Base-by-base conservation (phyloP, 1,140 invertebrate genomes). In the Aphis gossypii region DNA sequence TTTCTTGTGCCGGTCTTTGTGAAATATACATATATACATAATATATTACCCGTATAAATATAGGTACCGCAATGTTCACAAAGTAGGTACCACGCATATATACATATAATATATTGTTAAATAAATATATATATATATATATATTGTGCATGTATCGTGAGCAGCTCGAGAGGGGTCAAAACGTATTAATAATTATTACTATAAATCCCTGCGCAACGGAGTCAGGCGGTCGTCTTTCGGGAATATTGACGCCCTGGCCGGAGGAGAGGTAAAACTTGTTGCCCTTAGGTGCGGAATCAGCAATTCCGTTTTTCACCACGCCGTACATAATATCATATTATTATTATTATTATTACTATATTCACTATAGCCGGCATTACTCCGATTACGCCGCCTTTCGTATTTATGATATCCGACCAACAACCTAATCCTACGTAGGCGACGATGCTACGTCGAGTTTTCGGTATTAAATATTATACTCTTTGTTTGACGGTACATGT, bases 161-260 rank as follows among this genome's bases (percentile, higher is more conserved):
- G 83, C 18, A 11, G 83, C 18, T n/a, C 41, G 14, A 46, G 4
- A 46, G 23, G 44, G 84, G 41, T 44, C 25, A 9, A 44, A 44
- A 14, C 21, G 83, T 86, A 86, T 86, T 86, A 44, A 46, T 86
- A 30, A 46, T 86, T 86, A 46, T 86, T 86, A 86, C 44, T 30
- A 20, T n/a, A 46, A 86, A 46, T 86, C 84, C 84, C 25, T 46
- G 14, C 30, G 14, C 14, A n/a, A 18, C 30, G 30, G 4, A n/a
- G 30, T 30, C 84, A 44, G 11, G 25, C 83, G 41, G 41, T 30
- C 41, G 44, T 46, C 84, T 46, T 30, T 41, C 25, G 84, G 23
- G 84, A 44, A 86, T 86, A 86, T 41, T 41, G 30, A 83, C 21
- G 21, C 41, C 3, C 21, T 8, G 21, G 9, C 23, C 0, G 41